These are phyloP conservation scores for Ctenopoma kingsleyae DNA, from an alignment of 2,797 vertebrate genomes.

Conservation along the genomic window DNA sequence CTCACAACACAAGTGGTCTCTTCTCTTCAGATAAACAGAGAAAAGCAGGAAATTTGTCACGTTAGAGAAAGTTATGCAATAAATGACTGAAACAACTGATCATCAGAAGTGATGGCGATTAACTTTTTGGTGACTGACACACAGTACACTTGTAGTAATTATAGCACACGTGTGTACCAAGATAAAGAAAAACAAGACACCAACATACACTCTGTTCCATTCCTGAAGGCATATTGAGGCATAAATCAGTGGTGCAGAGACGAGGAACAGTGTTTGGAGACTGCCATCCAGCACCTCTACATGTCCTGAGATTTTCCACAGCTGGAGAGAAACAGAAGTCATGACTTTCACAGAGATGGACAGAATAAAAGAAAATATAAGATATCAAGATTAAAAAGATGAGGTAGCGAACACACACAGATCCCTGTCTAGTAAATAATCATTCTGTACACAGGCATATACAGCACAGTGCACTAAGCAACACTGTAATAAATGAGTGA, in stretches of 20 bases:
- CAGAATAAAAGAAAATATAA: conserved; percentile 8
- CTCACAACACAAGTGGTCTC: neutral
- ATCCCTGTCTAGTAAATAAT: neutral
- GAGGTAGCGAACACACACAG: neutral
- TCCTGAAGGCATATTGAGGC: conserved; percentile 16
- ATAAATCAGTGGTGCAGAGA: conserved; percentile 38
- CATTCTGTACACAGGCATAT: neutral
- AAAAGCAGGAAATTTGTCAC: neutral
- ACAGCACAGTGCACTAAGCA: too few relatives aligned
- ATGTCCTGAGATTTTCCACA: conserved; percentile 54
- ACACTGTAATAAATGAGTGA: neutral
- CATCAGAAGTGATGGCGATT: neutral
- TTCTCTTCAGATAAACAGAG: neutral
- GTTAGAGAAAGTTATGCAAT: neutral
- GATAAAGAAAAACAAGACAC: neutral
- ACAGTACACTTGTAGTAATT: neutral
- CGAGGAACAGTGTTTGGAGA: conserved; percentile 34
- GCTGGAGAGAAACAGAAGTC: conserved; percentile 20
- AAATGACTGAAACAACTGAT: neutral
- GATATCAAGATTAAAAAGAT: neutral
- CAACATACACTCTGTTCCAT: conserved; percentile 2
- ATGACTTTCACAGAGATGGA: conserved; percentile 13
- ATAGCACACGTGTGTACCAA: neutral
- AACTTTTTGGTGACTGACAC: neutral
- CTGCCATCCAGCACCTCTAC: conserved; percentile 16